Base-by-base conservation (phyloP, 2,113 vertebrate species). In the human (Homo sapiens) region DNA sequence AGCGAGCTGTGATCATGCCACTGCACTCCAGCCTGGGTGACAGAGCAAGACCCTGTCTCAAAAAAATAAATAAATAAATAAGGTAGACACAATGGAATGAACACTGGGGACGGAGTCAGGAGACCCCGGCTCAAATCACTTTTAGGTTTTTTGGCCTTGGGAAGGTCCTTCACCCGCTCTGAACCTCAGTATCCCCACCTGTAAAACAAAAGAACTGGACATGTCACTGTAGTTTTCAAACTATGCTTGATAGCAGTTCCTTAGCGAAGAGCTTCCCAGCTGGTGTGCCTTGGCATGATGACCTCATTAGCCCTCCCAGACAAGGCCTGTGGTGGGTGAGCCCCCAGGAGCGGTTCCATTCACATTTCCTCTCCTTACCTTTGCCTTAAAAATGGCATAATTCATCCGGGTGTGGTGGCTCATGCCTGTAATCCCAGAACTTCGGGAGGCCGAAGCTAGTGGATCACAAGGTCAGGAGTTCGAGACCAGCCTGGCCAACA, bases 261-360 rank as follows among this genome's bases (percentile, higher is more conserved):
- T 45, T 1, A 35, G 64, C 76, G 38, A 57, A 12, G 25, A 7
- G n/a, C 76, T 64, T 93, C 81, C 64, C 12, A 9, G 45, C 35
- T 16, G 6, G 6, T 1, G 23, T 55, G 25, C 43, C 35, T 6
- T 35, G 59, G n/a, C 40, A 2, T 5, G 0, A 32, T 8, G 2
- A 23, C 25, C 25, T 30, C 38, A 22, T 50, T 11, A 27, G 43
- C 27, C 35, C 45, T n/a, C 4, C 40, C 16, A 35, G 30, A 9
- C 32, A 55, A 38, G 79, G 9, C 57, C 75, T 40, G 7, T 14
- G 12, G 22, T 43, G 79, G 40, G 5, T 11, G 9, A 10, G 5
- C 23, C 55, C 43, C 40, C n/a, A n/a, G 17, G 64, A 8, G 48
- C 25, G 0, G 4, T 2, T 76, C 52, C 35, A 30, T 0, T 27